phyloP scores from a whole-genome alignment of 2,797 vertebrate genomes.

The Eidolon dupreanum region DNA sequence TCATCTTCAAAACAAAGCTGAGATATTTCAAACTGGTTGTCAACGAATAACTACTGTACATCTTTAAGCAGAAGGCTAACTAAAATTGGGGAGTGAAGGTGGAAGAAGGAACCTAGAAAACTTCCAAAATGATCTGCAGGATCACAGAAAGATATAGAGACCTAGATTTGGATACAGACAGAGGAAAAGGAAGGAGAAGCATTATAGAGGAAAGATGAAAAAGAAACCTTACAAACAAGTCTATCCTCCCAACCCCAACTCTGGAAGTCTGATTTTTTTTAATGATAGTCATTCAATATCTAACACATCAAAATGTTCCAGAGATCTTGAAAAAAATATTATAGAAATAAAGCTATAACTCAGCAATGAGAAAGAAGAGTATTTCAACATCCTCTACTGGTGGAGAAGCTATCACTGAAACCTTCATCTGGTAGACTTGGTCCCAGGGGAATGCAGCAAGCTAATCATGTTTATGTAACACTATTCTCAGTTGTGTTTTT shows the following conservation, averaged over 20 bases:
- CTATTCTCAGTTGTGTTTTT: conserved; percentile 13
- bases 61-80: background rate
- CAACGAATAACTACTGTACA: background rate
- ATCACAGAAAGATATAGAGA: background rate
- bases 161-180: background rate
- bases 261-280: background rate
- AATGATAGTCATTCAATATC: conserved; percentile 42
- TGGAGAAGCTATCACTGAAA: background rate
- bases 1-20: background rate
- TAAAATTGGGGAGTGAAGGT: background rate
- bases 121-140: background rate
- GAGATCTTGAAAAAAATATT: conserved; percentile 7
- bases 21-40: background rate
- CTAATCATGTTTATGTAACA: background rate
- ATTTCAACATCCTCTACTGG: background rate
- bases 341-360: conserved; percentile 30
- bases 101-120: background rate
- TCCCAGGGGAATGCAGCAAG: background rate
- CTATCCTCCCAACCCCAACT: background rate
- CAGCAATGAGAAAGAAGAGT: background rate
- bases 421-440: background rate
- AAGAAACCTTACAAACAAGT: background rate
- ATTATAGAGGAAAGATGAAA: background rate
- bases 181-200: background rate
- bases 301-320: background rate